Conservation (phyloP, 2,797 vertebrate genomes). For the Acestrorhynchus altus region DNA sequence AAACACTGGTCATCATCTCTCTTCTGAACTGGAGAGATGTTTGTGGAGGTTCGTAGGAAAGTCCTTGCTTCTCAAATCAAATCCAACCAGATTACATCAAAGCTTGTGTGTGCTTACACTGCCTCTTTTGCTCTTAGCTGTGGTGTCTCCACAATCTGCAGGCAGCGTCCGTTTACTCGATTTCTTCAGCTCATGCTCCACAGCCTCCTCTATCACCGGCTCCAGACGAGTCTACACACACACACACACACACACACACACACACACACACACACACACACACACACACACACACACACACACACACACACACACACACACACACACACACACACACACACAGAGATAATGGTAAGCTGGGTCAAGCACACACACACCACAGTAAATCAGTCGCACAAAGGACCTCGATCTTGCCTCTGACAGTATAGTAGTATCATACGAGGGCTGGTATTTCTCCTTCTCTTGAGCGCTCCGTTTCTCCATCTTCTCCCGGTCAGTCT, state of each 20-base stretch:
- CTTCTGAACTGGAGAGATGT: no score
- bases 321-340: no score
- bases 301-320: constrained; percentile 68
- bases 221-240: constrained; percentile 85
- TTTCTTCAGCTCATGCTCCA: constrained; percentile 99
- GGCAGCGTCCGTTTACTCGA: constrained; percentile 99
- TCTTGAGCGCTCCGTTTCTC: constrained; percentile 89
- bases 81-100: no score
- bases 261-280: constrained; percentile 58
- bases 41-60: constrained; percentile 35
- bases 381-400: constrained; percentile 4
- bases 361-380: constrained; percentile 80
- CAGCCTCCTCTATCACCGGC: constrained; percentile 96
- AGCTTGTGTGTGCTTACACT: constrained; percentile 87
- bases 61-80: neutral
- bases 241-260: constrained; percentile 62
- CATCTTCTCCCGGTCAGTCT: constrained; percentile 95
- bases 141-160: constrained; percentile 98
- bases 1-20: no score
- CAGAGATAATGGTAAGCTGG: constrained; percentile 39
- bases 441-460: constrained; percentile 91
- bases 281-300: constrained; percentile 64
- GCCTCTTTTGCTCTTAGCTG: constrained; percentile 94
- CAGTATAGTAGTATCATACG: constrained; percentile 85
- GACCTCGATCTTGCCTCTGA: constrained; percentile 50